Conservation (phyloP, 2,797 vertebrate genomes). For the Salmo trutta region DNA sequence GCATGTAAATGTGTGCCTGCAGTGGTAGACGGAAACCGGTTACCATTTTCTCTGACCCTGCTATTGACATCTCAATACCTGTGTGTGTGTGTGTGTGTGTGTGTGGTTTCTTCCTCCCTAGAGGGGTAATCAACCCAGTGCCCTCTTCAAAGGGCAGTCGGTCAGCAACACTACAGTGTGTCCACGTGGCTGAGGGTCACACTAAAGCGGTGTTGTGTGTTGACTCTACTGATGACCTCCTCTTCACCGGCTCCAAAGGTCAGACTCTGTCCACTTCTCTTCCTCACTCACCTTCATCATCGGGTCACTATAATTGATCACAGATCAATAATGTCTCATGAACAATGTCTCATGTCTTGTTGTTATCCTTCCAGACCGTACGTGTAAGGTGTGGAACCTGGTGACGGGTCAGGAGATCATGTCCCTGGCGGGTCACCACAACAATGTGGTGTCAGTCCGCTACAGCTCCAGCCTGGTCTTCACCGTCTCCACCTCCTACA, state of each 20-base stretch:
- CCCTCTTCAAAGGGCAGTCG: slow-evolving; percentile 82
- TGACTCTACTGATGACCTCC: slow-evolving; percentile 94
- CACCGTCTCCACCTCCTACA: slow-evolving; percentile 93
- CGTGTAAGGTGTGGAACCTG: slow-evolving; percentile 98
- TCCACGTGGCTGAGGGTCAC: slow-evolving; percentile 92
- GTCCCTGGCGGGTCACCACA: slow-evolving; percentile 92
- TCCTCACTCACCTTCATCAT: neutral
- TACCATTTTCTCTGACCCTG: neutral
- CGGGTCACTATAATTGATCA: neutral
- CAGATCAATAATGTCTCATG: no score
- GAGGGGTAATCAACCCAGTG: slow-evolving; percentile 92
- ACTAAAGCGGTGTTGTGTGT: slow-evolving; percentile 95
- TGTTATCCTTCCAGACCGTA: slow-evolving; percentile 81
- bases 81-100: neutral
- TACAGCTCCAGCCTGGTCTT: slow-evolving; percentile 96
- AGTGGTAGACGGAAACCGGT: neutral
- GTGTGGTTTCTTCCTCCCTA: slow-evolving; percentile 49
- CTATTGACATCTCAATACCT: neutral
- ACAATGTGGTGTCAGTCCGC: slow-evolving; percentile 94
- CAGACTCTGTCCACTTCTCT: slow-evolving; percentile 17
- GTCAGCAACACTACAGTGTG: slow-evolving; percentile 81
- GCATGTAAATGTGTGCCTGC: neutral
- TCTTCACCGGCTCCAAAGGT: slow-evolving; percentile 99
- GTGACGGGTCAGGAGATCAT: slow-evolving; percentile 99
- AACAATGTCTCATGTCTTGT: no score